phyloP scores from a whole-genome alignment of 2,797 vertebrate genomes.

The Neomorphus geoffroyi region DNA sequence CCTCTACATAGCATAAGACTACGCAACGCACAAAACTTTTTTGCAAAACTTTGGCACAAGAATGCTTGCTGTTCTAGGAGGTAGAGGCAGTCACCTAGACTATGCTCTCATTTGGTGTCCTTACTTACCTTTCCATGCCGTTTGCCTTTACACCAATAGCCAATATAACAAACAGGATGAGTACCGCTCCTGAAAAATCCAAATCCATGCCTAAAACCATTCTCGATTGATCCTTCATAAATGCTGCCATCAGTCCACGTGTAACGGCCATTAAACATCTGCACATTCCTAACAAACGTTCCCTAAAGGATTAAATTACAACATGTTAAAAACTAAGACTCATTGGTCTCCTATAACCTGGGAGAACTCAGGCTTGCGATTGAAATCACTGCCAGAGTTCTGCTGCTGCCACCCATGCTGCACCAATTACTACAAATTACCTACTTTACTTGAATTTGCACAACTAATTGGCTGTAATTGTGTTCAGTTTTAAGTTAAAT shows the following conservation, averaged over 20 bases:
- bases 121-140: slow-evolving; percentile 87
- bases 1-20: neutral
- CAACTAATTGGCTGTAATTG: neutral
- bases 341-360: rapidly evolving
- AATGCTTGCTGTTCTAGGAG: neutral
- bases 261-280: slow-evolving; percentile 79
- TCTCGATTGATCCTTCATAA: slow-evolving; percentile 83
- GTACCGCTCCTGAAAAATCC: slow-evolving; percentile 81
- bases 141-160: slow-evolving; percentile 86
- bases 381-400: neutral
- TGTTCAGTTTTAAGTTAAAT: neutral
- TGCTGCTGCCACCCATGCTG: neutral
- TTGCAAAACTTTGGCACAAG: neutral
- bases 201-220: slow-evolving; percentile 82
- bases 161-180: slow-evolving; percentile 77
- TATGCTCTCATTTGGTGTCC: neutral
- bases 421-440: neutral
- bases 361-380: neutral
- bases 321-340: neutral
- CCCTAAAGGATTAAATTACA: slow-evolving; percentile 77
- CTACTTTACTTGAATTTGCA: neutral
- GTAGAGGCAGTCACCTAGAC: neutral
- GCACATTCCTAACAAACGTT: slow-evolving; percentile 83
- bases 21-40: neutral
- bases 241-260: slow-evolving; percentile 87